Percentiles rank a stretch among this genome's conserved stretches.
These are phyloP conservation scores for Chrysotoxum bicinctum DNA, from an alignment of 2,888 invertebrate species.

Conservation along the genomic window DNA sequence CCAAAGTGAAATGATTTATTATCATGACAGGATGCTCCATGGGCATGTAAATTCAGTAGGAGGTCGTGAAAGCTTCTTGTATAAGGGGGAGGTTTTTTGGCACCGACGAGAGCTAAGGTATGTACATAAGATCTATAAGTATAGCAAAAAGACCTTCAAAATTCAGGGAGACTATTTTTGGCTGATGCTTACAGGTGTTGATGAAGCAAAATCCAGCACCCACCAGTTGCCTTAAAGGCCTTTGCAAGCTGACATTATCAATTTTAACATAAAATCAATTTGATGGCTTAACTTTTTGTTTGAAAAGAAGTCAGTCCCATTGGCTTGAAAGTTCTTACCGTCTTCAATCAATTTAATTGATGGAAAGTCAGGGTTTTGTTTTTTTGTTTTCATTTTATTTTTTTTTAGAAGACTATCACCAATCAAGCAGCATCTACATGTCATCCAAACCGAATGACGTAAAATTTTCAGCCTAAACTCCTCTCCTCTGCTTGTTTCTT, in stretches of 20 bases:
- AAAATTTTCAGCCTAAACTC: constrained; percentile 19
- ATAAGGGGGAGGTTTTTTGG: not conserved
- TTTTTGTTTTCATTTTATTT: not conserved
- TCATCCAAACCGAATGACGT: not conserved
- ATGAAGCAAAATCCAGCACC: not conserved
- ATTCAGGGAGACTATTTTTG: not conserved
- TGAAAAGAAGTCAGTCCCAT: not conserved
- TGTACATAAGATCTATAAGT: not conserved
- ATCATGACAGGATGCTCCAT: constrained; percentile 15
- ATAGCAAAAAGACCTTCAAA: constrained; percentile 5
- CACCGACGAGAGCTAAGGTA: not conserved
- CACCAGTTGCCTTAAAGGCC: not conserved
- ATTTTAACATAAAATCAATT: constrained; percentile 24
- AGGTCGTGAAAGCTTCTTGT: not conserved
- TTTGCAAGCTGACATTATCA: constrained; percentile 12
- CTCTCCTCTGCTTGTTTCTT: not conserved
- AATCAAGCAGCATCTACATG: not conserved
- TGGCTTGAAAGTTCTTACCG: not conserved
- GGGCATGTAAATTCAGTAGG: not conserved
- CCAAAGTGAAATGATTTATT: constrained; percentile 46
- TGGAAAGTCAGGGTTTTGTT: not conserved
- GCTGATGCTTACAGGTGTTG: not conserved
- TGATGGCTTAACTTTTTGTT: constrained; percentile 27
- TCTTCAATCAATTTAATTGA: constrained; percentile 3
- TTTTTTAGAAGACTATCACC: not conserved